Evolutionary conservation across 2,888 invertebrate species (phyloP).

Genomic region (Bellardia bayeri): DNA sequence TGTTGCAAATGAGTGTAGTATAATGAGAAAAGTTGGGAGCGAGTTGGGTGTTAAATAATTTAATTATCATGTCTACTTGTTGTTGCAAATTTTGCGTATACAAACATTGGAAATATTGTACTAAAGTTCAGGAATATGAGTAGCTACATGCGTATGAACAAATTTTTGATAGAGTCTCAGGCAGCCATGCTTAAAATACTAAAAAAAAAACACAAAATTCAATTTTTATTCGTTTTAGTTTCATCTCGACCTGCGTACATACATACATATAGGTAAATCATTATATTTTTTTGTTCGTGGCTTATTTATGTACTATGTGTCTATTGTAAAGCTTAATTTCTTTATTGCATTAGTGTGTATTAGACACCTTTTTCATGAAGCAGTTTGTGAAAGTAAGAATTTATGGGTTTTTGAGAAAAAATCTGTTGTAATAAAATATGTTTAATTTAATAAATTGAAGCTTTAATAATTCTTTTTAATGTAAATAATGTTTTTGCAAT

Average conservation of each 20-base stretch:
- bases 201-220: slow-evolving; percentile 48
- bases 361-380: slow-evolving; percentile 14
- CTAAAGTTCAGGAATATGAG: background rate
- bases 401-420: background rate
- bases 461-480: too few species aligned
- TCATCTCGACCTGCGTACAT: slow-evolving; percentile 43
- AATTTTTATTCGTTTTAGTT: slow-evolving; percentile 34
- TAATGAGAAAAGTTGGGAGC: background rate
- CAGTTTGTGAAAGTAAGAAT: slow-evolving; percentile 8
- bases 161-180: slow-evolving; percentile 55
- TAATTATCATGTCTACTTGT: slow-evolving; percentile 39
- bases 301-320: slow-evolving; percentile 16
- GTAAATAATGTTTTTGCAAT: too few species aligned
- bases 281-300: slow-evolving; percentile 12
- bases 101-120: background rate
- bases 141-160: background rate
- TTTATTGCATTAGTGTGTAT: slow-evolving; percentile 63
- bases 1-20: background rate
- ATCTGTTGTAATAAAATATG: background rate
- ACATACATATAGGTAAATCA: slow-evolving; percentile 6
- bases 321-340: slow-evolving; percentile 50
- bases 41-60: slow-evolving; percentile 7
- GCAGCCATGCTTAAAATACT: slow-evolving; percentile 65
- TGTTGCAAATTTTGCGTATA: slow-evolving; percentile 6
- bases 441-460: background rate